Evolutionary conservation across 2,888 invertebrate genomes (phyloP).

Genomic region (Ormyrus thymus): DNA sequence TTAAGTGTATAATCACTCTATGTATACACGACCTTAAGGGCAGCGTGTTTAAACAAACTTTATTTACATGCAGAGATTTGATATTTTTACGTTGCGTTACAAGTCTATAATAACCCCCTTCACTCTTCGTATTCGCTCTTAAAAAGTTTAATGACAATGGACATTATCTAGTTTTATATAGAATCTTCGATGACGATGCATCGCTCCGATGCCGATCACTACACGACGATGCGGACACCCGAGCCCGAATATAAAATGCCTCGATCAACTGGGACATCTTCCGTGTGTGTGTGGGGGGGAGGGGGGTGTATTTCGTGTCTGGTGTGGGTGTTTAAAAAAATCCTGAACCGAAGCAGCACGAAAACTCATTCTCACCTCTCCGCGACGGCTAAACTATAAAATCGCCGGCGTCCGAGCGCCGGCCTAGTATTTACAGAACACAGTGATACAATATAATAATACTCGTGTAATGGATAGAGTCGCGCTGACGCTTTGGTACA

Average conservation of each 20-base stretch:
- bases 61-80: constrained; percentile 50
- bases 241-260: constrained; percentile 18
- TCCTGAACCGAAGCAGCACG: constrained; percentile 22
- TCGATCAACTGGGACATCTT: background rate
- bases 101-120: constrained; percentile 1
- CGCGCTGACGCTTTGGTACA: background rate
- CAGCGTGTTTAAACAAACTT: constrained; percentile 27
- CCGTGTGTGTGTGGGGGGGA: too few species aligned
- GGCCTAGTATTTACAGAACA: constrained; percentile 38
- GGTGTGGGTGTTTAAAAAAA: too few species aligned
- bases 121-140: background rate
- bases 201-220: background rate
- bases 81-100: constrained; percentile 37
- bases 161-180: constrained; percentile 24
- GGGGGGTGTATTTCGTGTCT: too few species aligned
- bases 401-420: background rate
- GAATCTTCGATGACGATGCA: constrained; percentile 32
- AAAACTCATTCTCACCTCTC: constrained; percentile 8
- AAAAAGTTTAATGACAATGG: constrained; percentile 16
- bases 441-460: constrained; percentile 21
- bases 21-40: constrained; percentile 34
- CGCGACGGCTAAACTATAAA: background rate
- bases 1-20: constrained; percentile 39
- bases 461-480: constrained; percentile 6
- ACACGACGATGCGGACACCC: background rate